Base-by-base conservation (phyloP, 1,140 invertebrate species). In the Bombus impatiens region DNA sequence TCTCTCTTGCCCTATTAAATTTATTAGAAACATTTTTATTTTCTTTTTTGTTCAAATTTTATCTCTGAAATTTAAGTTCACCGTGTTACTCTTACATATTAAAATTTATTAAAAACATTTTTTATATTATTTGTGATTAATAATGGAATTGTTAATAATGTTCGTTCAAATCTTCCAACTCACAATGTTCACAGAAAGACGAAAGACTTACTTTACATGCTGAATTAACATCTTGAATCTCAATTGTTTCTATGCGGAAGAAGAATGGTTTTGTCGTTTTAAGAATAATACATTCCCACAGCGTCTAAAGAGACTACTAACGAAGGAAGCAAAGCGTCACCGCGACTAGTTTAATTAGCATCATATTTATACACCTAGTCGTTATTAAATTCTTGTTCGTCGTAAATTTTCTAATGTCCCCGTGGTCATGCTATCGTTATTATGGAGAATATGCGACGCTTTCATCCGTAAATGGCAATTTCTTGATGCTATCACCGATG, bases 241-340 rank as follows among this genome's bases (percentile, higher is more conserved):
- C 86, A 70, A 86, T 75, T 87, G 68, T 53, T 37, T n/a, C 18
- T 44, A 68, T 28, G 53, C 78, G 84, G 78, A 81, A 85, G 70
- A 13, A 67, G 15, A 37, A 25, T 4, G 8, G 28, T 59, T 37
- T 62, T 71, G 47, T 71, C 67, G 65, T 35, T 62, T 25, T 15
- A 12, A 53, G 32, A 10, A 28, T 42, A n/a, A 59, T 32, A 35
- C n/a, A 44, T 57, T 77, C 65, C 37, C 75, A 53, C 44, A 65
- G 44, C 15, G 18, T 4, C 57, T 4, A 15, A 32, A 25, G 1
- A 70, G 25, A 9, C 44, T 5, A 8, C n/a, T 3, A 65, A 6
- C 15, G 15, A 57, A 59, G 32, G 47, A 59, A n/a, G 40, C 28
- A 65, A 22, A 72, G 42, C 28, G 47, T 53, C 47, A 53, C 47